Base-by-base conservation (phyloP, 1,140 invertebrate genomes). In the Brachionus angularis region DNA sequence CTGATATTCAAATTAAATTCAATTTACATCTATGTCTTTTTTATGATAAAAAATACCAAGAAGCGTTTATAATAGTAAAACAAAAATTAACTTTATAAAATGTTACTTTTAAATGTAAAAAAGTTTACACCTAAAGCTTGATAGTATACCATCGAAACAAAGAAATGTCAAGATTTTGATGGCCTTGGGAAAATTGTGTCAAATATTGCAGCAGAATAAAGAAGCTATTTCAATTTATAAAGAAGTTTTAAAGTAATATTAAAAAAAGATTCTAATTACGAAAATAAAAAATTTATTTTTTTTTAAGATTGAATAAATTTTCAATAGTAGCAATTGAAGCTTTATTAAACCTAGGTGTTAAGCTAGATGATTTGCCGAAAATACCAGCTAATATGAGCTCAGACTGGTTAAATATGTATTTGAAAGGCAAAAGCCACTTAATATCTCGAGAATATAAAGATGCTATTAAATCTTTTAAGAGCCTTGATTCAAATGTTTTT, bases 101-200 rank as follows among this genome's bases (percentile, higher is more conserved):
- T 10, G 4, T 64, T 18, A 4, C 8, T 18, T 21, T 47, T 47
- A 18, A 8, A 16, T 31, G 3, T 8, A 7, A 27, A 52, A 5
- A 42, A 3, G 16, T 42, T 36, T n/a, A n/a, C n/a, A n/a, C n/a
- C 21, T 25, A 7, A 23, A 67, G 62, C 47, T 67, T 46, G 62
- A 67, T 34, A 67, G 62, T 34, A 67, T 67, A 31, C 62, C 62
- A 33, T 46, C 62, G 16, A 67, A 67, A 50, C 62, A 67, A 25
- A 46, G 62, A n/a, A 47, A 27, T 3, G 27, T 50, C 1, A 67
- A 67, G 29, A 50, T 67, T 47, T 23, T 67, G 2, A 16, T 67
- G 16, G 62, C 62, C 7, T 31, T 67, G 62, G 62, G 42, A 21
- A 67, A 67, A 18, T 34, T 67, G n/a, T 47, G 44, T 46, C 62